phyloP scores from a whole-genome alignment of 2,113 vertebrate genomes.

The Tonatia bakeri region DNA sequence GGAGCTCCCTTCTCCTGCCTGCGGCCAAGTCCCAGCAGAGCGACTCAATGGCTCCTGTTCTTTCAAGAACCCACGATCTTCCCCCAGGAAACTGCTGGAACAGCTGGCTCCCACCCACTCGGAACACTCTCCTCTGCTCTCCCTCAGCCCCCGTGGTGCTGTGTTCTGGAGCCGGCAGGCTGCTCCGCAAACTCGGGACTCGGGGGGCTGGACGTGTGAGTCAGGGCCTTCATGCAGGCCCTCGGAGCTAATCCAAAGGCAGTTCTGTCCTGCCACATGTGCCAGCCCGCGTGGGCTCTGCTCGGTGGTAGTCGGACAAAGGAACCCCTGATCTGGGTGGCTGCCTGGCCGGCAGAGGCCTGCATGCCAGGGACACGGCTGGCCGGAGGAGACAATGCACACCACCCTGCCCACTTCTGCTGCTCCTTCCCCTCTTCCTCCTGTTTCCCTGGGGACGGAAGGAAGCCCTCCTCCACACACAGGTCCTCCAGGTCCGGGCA shows the following conservation, averaged over 20 bases:
- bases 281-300: background rate
- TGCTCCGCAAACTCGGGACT: fast-evolving
- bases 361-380: fast-evolving
- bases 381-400: background rate
- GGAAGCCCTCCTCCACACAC: fast-evolving
- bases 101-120: background rate
- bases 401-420: background rate
- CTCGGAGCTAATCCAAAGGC: fast-evolving
- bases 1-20: background rate
- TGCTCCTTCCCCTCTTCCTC: background rate
- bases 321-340: fast-evolving
- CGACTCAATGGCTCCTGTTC: fast-evolving
- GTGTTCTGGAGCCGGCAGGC: background rate
- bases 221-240: fast-evolving
- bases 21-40: background rate
- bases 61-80: background rate
- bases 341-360: background rate
- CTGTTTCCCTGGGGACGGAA: background rate
- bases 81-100: background rate
- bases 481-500: fast-evolving
- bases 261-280: fast-evolving
- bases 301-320: background rate
- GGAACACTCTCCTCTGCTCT: no score
- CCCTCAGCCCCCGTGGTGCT: fast-evolving
- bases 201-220: background rate